A percentile compares a stretch with the other conserved stretches of the same genome.
These are phyloP conservation scores for Hystrix cristata DNA, from an alignment of 2,113 vertebrate genomes.

Conservation along the genomic window DNA sequence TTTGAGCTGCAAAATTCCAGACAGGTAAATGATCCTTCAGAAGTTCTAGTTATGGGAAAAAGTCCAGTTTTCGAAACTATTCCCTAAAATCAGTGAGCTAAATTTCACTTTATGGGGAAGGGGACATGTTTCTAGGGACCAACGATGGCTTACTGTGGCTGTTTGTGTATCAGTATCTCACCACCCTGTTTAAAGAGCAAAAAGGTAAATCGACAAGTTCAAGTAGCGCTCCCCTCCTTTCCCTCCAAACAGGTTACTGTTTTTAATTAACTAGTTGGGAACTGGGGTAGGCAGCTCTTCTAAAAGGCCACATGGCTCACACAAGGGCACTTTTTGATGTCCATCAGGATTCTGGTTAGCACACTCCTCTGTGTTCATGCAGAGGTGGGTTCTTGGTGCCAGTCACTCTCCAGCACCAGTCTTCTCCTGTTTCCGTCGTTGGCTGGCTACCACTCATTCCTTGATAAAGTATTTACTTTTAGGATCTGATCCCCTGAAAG, in stretches of 20 bases:
- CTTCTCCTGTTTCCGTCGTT: not conserved
- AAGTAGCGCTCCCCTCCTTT: not conserved
- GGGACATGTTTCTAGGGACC: not conserved
- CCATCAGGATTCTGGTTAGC: not conserved
- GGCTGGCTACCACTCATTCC: not conserved
- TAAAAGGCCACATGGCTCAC: not conserved
- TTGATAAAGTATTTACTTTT: constrained; percentile 31
- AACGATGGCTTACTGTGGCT: not conserved
- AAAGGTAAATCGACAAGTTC: not conserved
- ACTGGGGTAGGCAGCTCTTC: not conserved
- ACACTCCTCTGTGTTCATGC: not conserved
- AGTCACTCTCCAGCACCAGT: not conserved
- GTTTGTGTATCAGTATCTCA: not conserved
- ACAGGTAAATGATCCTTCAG: constrained; percentile 40
- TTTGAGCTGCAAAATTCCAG: constrained; percentile 43
- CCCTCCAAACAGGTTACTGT: not conserved
- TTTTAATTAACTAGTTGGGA: not conserved
- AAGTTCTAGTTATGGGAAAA: constrained; percentile 32
- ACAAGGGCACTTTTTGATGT: not conserved
- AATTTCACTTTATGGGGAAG: not conserved
- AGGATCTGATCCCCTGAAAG: not conserved
- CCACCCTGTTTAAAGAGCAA: not conserved
- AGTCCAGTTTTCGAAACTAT: constrained; percentile 16
- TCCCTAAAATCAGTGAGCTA: not conserved
- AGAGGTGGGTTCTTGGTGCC: not conserved